These are phyloP conservation scores for Eupelmus urozonus DNA, from an alignment of 2,888 invertebrate species.

Conservation along the genomic window DNA sequence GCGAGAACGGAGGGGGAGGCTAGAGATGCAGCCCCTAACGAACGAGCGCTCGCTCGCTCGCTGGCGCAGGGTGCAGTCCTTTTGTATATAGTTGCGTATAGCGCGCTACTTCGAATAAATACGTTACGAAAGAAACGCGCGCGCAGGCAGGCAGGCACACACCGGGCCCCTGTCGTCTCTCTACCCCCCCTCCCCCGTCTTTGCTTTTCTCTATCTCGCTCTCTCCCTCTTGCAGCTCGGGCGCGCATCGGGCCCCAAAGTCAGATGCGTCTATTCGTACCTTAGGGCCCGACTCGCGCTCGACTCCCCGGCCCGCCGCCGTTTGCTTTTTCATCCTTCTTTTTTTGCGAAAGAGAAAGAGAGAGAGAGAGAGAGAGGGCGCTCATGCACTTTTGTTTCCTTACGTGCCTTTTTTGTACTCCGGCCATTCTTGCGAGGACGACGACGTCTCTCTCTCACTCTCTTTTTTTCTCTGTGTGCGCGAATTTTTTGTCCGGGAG, in stretches of 20 bases:
- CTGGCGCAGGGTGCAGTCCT: slow-evolving; percentile 71
- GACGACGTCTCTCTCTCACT: slow-evolving; percentile 10
- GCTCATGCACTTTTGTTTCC: slow-evolving; percentile 30
- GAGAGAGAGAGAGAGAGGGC: too few relatives aligned
- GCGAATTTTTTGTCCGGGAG: slow-evolving; percentile 16
- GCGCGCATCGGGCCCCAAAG: slow-evolving; percentile 49
- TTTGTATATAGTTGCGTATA: slow-evolving; percentile 72
- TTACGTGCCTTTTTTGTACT: slow-evolving; percentile 12
- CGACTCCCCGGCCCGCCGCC: too few relatives aligned
- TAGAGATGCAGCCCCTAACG: slow-evolving; percentile 49
- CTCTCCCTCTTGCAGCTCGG: slow-evolving; percentile 7
- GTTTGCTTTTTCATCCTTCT: slow-evolving; percentile 15
- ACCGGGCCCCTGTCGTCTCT: slow-evolving; percentile 68
- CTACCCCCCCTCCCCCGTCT: background rate
- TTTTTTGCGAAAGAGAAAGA: slow-evolving; percentile 26
- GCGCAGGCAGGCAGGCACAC: too few relatives aligned
- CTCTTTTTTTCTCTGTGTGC: too few relatives aligned
- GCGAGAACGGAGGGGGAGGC: slow-evolving; percentile 8
- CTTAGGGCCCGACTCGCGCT: slow-evolving; percentile 38
- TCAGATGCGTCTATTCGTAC: slow-evolving; percentile 49
- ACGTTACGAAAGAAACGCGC: slow-evolving; percentile 75
- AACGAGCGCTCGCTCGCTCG: too few relatives aligned
- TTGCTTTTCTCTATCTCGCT: slow-evolving; percentile 8
- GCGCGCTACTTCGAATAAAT: slow-evolving; percentile 77
- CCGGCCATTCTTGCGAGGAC: background rate